Evolutionary conservation across 92 coral and sea anemone species (phyloP), one percentile per base, ranked within the genome.

Genomic region (Zoanthus gigantus): DNA sequence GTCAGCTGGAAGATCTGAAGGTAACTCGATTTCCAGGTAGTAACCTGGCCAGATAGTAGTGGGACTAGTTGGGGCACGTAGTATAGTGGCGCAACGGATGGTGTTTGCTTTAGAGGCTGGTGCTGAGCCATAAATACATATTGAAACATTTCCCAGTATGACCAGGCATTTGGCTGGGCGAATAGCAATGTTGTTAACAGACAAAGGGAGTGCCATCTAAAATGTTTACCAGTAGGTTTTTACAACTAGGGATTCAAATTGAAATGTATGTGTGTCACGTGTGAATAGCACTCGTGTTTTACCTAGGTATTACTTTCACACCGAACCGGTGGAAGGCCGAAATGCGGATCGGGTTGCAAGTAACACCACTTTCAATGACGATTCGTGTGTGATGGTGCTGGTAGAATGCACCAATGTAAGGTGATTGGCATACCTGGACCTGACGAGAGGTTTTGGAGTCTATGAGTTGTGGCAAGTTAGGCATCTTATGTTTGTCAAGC

Each of bases 1-100:
- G 37, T 83, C 79, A 28, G 88, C 30, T 12, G 84, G 88, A 34
- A 50, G 66, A 29, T 80, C 87, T 34, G 66, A 11, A 0, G 91
- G 82, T 57, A 86, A 23, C 61, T 86, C 72, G 16, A 42, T 32
- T 57, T 86, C 84, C 3, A 75, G 72, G 89, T 23, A 75, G 42
- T 90, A 88, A 10, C 90, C 92, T 28, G 96, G 91, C 90, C 90
- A 90, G 34, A 87, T 75, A 17, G 90, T 87, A 10, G 78, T 82
- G 54, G 90, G 32, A 60, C 73, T 45, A 7, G 93, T 17, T 63
- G 93, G 90, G 31, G 88, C 93, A 34, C 65, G 80, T 0, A 87
- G 79, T 47, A 82, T 86, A 15, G 87, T 48, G 10, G 91, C 88
- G 16, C 23, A 0, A 23, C 23, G 23, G 23, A 23, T 23, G 23